Evolutionary conservation across 2,797 vertebrate species (phyloP), one percentile per base, ranked within the genome.

Genomic region (Atherinosoma microstoma): DNA sequence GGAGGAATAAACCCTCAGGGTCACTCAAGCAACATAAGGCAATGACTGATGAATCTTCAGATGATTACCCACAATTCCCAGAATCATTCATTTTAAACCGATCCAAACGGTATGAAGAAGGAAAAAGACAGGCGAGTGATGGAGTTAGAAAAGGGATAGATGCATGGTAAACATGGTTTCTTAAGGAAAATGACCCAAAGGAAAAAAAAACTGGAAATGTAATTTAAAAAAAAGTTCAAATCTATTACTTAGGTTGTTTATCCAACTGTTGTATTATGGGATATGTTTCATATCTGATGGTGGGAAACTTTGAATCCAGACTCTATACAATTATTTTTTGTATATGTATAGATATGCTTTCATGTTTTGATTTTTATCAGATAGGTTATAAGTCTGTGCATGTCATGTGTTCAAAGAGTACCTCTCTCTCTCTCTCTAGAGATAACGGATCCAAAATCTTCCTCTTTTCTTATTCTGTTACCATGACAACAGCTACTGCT

Each of bases 401-500:
- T 56, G 49, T 78, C 72, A 64, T 82, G 74, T 58, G 73, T 79
- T 81, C 62, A 62, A 71, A 42, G 70, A 84, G 76, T 65, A 72
- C 78, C 74, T 76, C 34, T 35, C 34, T 35, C 34, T 27, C 78
- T 16, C 16, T 86, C 90, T 89, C 83, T 36, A 32, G 86, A 91
- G 89, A 89, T 69, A 73, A 66, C 73, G 65, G 65, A 86, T 83
- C 83, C 76, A 16, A 89, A 92, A 92, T 91, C 86, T 83, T 82
- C 84, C 77, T 89, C 83, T 87, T 82, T 65, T 72, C 86, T 85
- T 90, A 83, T 75, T 86, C 84, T 84, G 93, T 94, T 94, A 86
- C 93, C 91, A 94, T 93, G 94, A 93, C 94, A 92, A 94, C 93
- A 86, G 85, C 75, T 84, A 47, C 85, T 84, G 82, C 90, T 91